Percentiles rank a stretch among this genome's conserved stretches.
Conservation (phyloP, 2,797 vertebrate genomes). For the Alosa sapidissima region DNA sequence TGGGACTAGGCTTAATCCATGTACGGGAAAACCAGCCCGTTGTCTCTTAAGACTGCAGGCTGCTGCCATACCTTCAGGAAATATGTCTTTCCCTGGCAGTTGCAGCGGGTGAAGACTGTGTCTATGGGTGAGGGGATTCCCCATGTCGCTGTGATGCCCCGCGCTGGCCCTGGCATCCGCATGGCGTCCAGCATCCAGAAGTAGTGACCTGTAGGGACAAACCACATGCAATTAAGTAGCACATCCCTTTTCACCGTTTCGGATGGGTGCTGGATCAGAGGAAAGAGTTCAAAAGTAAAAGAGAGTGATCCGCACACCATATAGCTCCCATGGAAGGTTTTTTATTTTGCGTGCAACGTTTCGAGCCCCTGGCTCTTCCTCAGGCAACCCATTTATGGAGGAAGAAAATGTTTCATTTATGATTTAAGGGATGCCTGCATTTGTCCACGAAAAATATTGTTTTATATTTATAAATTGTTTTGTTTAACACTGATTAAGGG, state of each 20-base stretch:
- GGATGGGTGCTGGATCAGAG: too few species aligned
- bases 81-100: conserved; percentile 94
- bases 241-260: too few species aligned
- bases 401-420: background rate
- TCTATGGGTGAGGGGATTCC: conserved; percentile 93
- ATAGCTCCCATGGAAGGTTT: too few species aligned
- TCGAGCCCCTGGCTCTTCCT: too few species aligned
- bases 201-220: conserved; percentile 79
- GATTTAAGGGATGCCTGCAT: background rate
- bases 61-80: conserved; percentile 85
- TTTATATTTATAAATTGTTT: too few species aligned
- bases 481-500: background rate
- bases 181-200: conserved; percentile 86
- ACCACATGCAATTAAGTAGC: background rate
- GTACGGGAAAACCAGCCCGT: too few species aligned
- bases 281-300: too few species aligned
- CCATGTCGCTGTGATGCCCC: conserved; percentile 84
- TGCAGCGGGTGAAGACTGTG: conserved; percentile 91
- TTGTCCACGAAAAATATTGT: background rate
- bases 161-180: conserved; percentile 72
- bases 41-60: too few species aligned
- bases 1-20: too few species aligned
- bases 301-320: too few species aligned
- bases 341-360: too few species aligned
- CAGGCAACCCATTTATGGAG: background rate